A percentile compares a stretch with the other conserved stretches of the same genome.
phyloP scores from a whole-genome alignment of 2,888 invertebrate species.

The Ptilodon capucinus region DNA sequence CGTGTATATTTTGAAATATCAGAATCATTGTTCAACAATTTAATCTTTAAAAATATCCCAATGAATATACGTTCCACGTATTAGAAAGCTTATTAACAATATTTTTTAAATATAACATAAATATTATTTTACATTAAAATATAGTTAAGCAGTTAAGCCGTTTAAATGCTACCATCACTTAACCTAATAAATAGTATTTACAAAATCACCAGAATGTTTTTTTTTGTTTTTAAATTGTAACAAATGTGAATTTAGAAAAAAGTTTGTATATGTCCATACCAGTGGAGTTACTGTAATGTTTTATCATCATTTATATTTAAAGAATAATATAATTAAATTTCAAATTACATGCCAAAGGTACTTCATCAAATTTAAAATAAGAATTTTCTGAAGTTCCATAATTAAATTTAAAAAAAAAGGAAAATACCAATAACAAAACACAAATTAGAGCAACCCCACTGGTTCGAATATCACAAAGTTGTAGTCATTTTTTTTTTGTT shows the following conservation, averaged over 20 bases:
- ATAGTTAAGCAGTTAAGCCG: slow-evolving; percentile 74
- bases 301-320: slow-evolving; percentile 1
- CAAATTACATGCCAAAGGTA: not conserved
- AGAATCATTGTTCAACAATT: not conserved
- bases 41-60: slow-evolving; percentile 1
- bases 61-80: slow-evolving; percentile 65
- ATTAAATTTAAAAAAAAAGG: not conserved
- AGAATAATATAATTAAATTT: slow-evolving; percentile 1
- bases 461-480: slow-evolving; percentile 28
- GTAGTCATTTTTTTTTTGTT: slow-evolving; percentile 18
- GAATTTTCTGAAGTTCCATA: not conserved
- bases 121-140: slow-evolving; percentile 80
- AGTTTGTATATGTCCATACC: slow-evolving; percentile 1
- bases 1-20: not conserved
- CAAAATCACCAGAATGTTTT: slow-evolving; percentile 77
- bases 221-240: slow-evolving; percentile 20
- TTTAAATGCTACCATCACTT: slow-evolving; percentile 76
- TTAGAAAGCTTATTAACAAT: slow-evolving; percentile 69
- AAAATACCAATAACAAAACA: slow-evolving; percentile 3
- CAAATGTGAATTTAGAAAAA: slow-evolving; percentile 29
- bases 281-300: slow-evolving; percentile 17
- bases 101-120: slow-evolving; percentile 78
- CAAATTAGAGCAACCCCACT: slow-evolving; percentile 19
- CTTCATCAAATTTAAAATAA: not conserved
- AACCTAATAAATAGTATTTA: slow-evolving; percentile 81